Base-by-base conservation (phyloP, 2,113 vertebrate species). In the Hyperoodon ampullatus region DNA sequence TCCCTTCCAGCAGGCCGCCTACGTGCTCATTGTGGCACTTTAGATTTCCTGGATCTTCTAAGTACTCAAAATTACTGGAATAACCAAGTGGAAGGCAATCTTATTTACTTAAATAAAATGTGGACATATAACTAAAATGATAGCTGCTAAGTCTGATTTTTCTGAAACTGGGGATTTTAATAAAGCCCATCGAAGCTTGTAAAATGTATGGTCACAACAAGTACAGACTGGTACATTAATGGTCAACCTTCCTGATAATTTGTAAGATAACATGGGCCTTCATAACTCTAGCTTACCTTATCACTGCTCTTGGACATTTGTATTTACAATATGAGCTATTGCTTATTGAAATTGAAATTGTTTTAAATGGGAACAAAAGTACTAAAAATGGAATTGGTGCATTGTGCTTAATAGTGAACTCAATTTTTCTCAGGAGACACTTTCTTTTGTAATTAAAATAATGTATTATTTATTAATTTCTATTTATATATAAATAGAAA, bases 51-150 rank as follows among this genome's bases (percentile, higher is more conserved):
- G 86, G 83, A 63, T 98, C 55, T 28, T 94, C 68, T 97, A 66
- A 97, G 94, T 91, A 58, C 72, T 96, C 95, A 85, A 63, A 96
- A 94, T 97, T 95, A 95, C 77, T 85, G 61, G 74, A 96, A 96
- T 95, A 93, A 95, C 2, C 90, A 90, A 92, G 82, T 88, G 47
- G 78, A 97, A 98, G 81, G 26, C 89, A 84, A 90, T 95, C 70
- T n/a, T 12, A 68, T 47, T 93, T 83, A 90, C 88, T 92, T 96
- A 84, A 94, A 72, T 72, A 95, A 93, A 71, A 93, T 92, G 61
- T 55, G 61, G 53, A 88, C 58, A 96, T 75, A 63, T 93, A 96
- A 92, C 42, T 78, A 93, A 95, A 85, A 14, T 72, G 63, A 92
- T 75, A 96, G 65, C 35, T 82, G 35, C 80, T 96, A 14, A 68